Conservation (phyloP, 2,113 vertebrate genomes). For the Phylloscopus trochilus region DNA sequence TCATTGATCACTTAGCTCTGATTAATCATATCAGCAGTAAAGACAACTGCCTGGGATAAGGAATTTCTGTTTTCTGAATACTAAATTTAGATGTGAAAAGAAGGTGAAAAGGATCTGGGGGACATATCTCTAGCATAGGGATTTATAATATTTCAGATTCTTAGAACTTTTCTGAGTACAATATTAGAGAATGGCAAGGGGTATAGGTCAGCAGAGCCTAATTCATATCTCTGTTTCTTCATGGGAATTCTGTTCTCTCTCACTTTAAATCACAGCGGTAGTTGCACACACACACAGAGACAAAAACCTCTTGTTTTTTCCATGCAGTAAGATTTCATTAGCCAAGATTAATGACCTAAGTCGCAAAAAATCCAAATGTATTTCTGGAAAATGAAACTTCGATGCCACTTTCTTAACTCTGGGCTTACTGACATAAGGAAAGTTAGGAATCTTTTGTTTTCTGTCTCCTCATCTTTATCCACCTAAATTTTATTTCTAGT, state of each 20-base stretch:
- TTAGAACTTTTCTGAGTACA: not conserved
- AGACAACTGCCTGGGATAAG: not conserved
- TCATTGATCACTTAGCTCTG: not conserved
- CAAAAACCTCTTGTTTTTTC: not conserved
- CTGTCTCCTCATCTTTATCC: not conserved
- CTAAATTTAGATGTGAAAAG: not conserved
- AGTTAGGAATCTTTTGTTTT: not conserved
- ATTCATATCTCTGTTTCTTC: not conserved
- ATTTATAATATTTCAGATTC: not conserved
- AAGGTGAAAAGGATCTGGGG: not conserved
- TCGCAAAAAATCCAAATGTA: not conserved
- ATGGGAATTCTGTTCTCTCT: not conserved
- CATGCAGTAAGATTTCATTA: not conserved
- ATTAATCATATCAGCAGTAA: not conserved
- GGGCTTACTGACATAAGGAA: not conserved
- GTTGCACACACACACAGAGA: not conserved
- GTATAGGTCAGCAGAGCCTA: not conserved
- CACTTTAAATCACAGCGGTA: not conserved
- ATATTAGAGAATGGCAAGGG: not conserved
- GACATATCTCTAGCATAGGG: not conserved
- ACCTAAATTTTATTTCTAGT: not conserved
- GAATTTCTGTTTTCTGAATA: not conserved
- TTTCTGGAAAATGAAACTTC: constrained; percentile 11
- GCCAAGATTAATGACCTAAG: not conserved
- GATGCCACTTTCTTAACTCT: not conserved